Conservation (phyloP, 2,888 invertebrate species). For the Panopea generosa region DNA sequence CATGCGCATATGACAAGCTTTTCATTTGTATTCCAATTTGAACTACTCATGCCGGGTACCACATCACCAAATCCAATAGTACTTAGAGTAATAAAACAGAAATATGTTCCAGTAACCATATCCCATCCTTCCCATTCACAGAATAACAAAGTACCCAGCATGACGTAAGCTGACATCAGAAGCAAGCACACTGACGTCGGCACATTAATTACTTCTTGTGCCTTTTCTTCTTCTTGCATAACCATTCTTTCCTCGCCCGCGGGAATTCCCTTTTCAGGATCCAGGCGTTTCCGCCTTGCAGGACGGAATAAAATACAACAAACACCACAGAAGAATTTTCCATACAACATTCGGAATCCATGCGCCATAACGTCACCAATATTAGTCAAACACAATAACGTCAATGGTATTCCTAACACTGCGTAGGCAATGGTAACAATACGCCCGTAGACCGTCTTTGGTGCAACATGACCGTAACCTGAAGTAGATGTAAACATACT, state of each 20-base stretch:
- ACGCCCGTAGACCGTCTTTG: constrained; percentile 80
- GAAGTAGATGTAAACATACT: too few species aligned
- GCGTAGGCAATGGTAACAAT: constrained; percentile 84
- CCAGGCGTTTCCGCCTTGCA: constrained; percentile 66
- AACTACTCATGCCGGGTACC: constrained; percentile 77
- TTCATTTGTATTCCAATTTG: constrained; percentile 79
- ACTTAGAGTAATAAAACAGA: constrained; percentile 84
- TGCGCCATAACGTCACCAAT: constrained; percentile 84
- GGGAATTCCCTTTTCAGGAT: constrained; percentile 74
- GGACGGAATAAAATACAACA: constrained; percentile 79
- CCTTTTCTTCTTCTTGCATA: constrained; percentile 69
- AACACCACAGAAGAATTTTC: constrained; percentile 82
- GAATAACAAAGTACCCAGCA: constrained; percentile 83
- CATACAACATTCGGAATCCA: constrained; percentile 87
- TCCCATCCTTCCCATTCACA: constrained; percentile 84
- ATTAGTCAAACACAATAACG: constrained; percentile 82
- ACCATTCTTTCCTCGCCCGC: constrained; percentile 62
- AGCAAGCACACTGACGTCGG: constrained; percentile 84
- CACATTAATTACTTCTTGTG: constrained; percentile 81
- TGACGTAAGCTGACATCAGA: constrained; percentile 83
- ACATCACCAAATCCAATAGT: constrained; percentile 85
- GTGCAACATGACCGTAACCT: constrained; percentile 84
- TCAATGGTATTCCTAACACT: constrained; percentile 83
- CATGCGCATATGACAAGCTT: constrained; percentile 83
- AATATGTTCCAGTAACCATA: constrained; percentile 82